These are phyloP conservation scores for Nomada ruficornis DNA, from an alignment of 2,888 invertebrate species.

Conservation along the genomic window DNA sequence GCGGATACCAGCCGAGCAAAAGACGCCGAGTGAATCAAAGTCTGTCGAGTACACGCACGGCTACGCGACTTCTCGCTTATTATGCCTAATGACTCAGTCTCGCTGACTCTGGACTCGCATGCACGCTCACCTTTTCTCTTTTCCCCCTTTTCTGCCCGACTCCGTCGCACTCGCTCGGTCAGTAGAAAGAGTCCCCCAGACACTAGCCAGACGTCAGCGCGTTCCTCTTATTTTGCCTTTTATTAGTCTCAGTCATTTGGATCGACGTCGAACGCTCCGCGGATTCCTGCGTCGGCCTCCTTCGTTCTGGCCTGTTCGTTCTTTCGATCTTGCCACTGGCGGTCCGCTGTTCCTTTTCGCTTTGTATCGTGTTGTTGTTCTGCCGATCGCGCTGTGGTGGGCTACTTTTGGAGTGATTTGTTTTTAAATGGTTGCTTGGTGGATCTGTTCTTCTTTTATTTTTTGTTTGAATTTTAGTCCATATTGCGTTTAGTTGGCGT, in stretches of 20 bases:
- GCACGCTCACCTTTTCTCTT: conserved; percentile 36
- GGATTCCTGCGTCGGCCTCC: conserved; percentile 27
- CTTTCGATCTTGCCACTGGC: background rate
- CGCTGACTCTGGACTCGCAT: conserved; percentile 39
- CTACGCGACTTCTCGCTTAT: conserved; percentile 66
- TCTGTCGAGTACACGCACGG: conserved; percentile 52
- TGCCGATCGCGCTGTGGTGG: too few species aligned
- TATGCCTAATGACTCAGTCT: conserved; percentile 71
- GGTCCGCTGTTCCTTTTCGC: background rate
- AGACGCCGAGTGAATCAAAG: conserved; percentile 67
- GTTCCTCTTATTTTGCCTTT: conserved; percentile 65
- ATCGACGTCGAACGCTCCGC: conserved; percentile 61
- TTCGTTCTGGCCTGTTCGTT: background rate
- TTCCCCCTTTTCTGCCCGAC: conserved; percentile 37
- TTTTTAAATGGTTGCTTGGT: too few species aligned
- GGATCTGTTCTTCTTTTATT: too few species aligned
- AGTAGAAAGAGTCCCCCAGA: conserved; percentile 61
- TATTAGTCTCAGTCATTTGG: conserved; percentile 61
- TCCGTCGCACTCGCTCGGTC: conserved; percentile 42
- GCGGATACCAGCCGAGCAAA: conserved; percentile 26
- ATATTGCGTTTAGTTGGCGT: too few species aligned
- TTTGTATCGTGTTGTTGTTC: background rate
- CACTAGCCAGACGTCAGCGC: conserved; percentile 75
- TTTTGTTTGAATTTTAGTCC: too few species aligned
- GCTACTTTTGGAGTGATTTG: too few species aligned